Evolutionary conservation across 2,888 invertebrate genomes (phyloP).

Genomic region (Heliconius ethilla): DNA sequence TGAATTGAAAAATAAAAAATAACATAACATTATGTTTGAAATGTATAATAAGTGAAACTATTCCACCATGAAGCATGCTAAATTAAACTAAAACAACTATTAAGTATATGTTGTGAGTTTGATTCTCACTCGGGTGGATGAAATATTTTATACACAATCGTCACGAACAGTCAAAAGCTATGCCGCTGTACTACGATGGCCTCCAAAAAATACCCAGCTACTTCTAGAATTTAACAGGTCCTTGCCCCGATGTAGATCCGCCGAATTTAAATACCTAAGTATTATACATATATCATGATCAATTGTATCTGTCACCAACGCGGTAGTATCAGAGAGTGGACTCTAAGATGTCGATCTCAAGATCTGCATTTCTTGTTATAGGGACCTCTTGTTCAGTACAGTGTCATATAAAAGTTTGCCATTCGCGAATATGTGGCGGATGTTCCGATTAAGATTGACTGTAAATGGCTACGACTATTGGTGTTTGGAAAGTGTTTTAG

Average conservation of each 20-base stretch:
- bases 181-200: no score
- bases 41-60: no score
- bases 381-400: background rate
- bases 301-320: conserved; percentile 23
- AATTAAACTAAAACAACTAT: no score
- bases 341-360: conserved; percentile 19
- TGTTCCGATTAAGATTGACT: conserved; percentile 42
- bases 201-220: background rate
- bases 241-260: conserved; percentile 28
- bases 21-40: no score
- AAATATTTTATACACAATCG: no score
- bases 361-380: conserved; percentile 21
- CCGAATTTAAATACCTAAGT: conserved; percentile 26
- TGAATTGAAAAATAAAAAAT: no score
- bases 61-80: no score
- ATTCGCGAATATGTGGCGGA: conserved; percentile 42
- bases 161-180: no score
- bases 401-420: conserved; percentile 39
- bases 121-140: no score
- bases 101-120: no score
- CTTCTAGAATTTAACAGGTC: conserved; percentile 26
- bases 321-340: background rate
- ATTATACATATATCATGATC: conserved; percentile 15
- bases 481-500: background rate
- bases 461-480: conserved; percentile 28